Evolutionary conservation across 2,797 vertebrate species (phyloP).

Genomic region (Eulemur coronatus): DNA sequence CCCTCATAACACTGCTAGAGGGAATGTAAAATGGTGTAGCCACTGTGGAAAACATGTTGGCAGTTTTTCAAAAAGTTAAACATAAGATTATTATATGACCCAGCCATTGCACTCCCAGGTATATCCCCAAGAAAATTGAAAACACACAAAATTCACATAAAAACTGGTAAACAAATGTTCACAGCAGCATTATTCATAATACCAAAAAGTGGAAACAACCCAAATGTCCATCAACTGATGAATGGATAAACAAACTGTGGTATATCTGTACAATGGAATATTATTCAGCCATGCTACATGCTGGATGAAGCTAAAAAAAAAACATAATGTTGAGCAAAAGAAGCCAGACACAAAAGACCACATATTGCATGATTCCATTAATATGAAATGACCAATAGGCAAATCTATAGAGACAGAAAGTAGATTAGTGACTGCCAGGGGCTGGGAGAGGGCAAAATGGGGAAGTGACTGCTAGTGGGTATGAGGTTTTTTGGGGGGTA

Average conservation of each 20-base stretch:
- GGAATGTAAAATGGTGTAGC: not conserved
- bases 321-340: not conserved
- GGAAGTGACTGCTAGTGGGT: not conserved
- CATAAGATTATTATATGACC: not conserved
- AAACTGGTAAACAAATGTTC: conserved; percentile 7
- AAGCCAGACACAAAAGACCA: not conserved
- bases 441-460: not conserved
- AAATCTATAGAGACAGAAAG: conserved; percentile 3
- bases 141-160: not conserved
- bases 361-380: not conserved
- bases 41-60: not conserved
- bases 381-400: not conserved
- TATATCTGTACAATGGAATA: not conserved
- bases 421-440: not conserved
- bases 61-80: not conserved
- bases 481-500: not conserved
- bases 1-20: not conserved
- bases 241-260: not conserved
- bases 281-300: not conserved
- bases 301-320: not conserved
- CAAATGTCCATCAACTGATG: not conserved
- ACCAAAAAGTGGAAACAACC: not conserved
- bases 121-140: conserved; percentile 7
- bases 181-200: not conserved
- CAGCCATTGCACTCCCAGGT: not conserved